Conservation (phyloP, 2,797 vertebrate species). For the Limnodromus scolopaceus region DNA sequence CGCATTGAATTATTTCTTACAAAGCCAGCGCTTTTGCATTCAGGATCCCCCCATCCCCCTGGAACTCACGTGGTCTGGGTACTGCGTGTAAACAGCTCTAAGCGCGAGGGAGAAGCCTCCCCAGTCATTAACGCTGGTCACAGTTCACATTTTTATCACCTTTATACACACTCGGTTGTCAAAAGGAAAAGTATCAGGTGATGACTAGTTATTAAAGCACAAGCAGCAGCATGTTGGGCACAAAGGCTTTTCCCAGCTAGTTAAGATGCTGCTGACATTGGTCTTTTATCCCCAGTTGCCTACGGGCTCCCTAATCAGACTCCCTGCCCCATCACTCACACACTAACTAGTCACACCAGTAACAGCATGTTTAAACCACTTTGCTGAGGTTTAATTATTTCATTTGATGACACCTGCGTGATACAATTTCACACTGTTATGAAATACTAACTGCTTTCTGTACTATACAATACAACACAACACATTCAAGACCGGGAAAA, state of each 20-base stretch:
- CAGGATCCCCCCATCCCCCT: background rate
- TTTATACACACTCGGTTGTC: background rate
- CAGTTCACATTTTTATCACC: background rate
- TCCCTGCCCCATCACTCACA: background rate
- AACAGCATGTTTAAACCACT: slow-evolving; percentile 4
- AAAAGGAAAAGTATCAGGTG: background rate
- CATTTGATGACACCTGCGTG: background rate
- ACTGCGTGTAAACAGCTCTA: background rate
- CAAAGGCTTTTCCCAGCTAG: background rate
- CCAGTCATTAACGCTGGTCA: fast-evolving
- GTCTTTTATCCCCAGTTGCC: slow-evolving; percentile 22
- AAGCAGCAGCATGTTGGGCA: slow-evolving; percentile 49
- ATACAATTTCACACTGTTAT: background rate
- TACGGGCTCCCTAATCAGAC: background rate
- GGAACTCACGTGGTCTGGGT: fast-evolving
- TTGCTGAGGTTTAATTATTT: slow-evolving; percentile 19
- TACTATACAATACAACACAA: background rate
- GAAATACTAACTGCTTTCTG: slow-evolving; percentile 17
- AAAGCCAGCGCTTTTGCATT: background rate
- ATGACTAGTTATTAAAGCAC: slow-evolving; percentile 16
- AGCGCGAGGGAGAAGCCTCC: background rate
- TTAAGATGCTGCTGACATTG: background rate
- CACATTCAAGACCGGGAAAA: background rate
- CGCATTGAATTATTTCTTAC: background rate
- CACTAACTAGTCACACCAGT: slow-evolving; percentile 4